Base-by-base conservation (phyloP, 2,888 invertebrate genomes). In the Elegia similella region DNA sequence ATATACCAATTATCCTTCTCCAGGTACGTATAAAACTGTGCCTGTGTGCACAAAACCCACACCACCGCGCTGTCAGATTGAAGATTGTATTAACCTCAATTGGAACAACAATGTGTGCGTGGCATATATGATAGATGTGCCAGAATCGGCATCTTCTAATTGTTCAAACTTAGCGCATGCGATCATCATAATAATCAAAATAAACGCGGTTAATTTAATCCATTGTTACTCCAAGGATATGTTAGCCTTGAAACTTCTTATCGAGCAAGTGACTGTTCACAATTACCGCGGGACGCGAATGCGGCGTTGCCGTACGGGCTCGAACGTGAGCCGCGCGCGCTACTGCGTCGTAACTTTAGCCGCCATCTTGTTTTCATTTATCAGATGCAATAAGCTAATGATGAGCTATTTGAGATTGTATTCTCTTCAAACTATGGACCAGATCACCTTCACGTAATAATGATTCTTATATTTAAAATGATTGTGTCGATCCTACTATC, bases 171-270 rank as follows among this genome's bases (percentile, higher is more conserved):
- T 63, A 63, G 67, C 68, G 66, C 66, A 64, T 69, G 67, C 68
- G 72, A 73, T 65, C 67, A 57, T 60, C 63, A 68, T 64, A 38
- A 52, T 66, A 72, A 74, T 74, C 68, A 64, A 55, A 72, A 76
- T 78, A 79, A 79, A 73, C 72, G 68, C 62, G 66, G 74, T 79
- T 76, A 76, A 76, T 74, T 75, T 78, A 75, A 82, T 80, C 80
- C 80, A 82, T 86, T 86, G 86, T 88, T 85, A 75, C 70, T 68
- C 71, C 67, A 76, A 81, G 76, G 77, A 82, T 81, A 84, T 82
- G 64, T 70, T 83, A 88, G 87, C 90, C 90, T 90, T 91, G 90
- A 89, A 86, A 86, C 75, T 80, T 86, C 87, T 89, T 90, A 91
- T 90, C 90, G 84, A 84, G 76, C 78, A 84, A 86, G 82, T 77